Evolutionary conservation across 2,113 vertebrate species (phyloP), one percentile per base, ranked within the genome.

Genomic region (Sprattus sprattus): DNA sequence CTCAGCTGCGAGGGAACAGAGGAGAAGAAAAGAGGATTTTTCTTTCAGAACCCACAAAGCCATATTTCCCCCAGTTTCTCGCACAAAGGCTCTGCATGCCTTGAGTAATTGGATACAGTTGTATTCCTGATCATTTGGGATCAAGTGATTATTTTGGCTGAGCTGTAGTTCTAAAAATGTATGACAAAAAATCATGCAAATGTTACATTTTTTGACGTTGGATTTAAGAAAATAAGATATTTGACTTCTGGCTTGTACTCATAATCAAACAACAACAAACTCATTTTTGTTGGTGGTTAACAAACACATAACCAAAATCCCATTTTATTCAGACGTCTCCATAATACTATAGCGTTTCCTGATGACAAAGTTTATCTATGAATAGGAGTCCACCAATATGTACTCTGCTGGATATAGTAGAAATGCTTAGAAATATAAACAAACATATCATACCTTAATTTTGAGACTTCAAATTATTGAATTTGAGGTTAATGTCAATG

Each of bases 91-190:
- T 81, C 87, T 82, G 83, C 92, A 95, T 95, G 94, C 93, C 91
- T 91, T 45, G 82, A 91, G 89, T 95, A 95, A 95, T 93, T 84
- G 92, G 89, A 93, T 83, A 86, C 93, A 95, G 93, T 91, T 95
- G 94, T 85, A 86, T 83, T 85, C 81, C 86, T 89, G 91, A 93
- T 92, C 90, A 91, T 87, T 86, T 45, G 82, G 90, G 52, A 85
- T 89, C 88, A 32, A 71, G 64, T 28, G 64, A 71, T 71, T 71
- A 28, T 71, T 71, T 71, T 32, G 64, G 64, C 64, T 28, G 25
- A 71, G 28, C 64, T 28, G 64, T 71, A 28, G 87, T 91, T 87
- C 83, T 50, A 54, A 87, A 67, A 87, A 54, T 47, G 83, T 82
- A 86, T 2, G 25, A 71, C n/a, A 28, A 71, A 28, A 71, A 71